A percentile compares a stretch with the other conserved stretches of the same genome.
Conservation (phyloP, 2,888 invertebrate species). For the Bembecia ichneumoniformis region DNA sequence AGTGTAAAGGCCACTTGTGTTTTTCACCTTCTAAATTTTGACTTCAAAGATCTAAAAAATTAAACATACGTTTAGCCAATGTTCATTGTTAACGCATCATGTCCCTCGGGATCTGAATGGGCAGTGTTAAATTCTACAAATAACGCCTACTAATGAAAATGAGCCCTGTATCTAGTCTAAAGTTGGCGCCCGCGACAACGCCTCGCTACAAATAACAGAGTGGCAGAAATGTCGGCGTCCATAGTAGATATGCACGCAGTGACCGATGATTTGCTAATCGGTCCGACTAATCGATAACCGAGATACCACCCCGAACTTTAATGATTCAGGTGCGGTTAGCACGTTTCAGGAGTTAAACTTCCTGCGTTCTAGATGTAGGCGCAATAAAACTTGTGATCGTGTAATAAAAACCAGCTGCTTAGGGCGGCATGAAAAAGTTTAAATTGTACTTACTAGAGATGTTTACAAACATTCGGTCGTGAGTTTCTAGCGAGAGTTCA, state of each 20-base stretch:
- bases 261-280: slow-evolving; percentile 22
- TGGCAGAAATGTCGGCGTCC: slow-evolving; percentile 52
- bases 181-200: slow-evolving; percentile 48
- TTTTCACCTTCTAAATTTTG: too few species aligned
- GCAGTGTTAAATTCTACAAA: slow-evolving; percentile 48
- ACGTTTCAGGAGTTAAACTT: not conserved
- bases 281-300: too few species aligned
- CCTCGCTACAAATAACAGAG: slow-evolving; percentile 51
- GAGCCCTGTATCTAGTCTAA: slow-evolving; percentile 56
- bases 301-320: too few species aligned
- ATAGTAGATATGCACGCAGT: slow-evolving; percentile 34
- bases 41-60: too few species aligned
- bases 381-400: slow-evolving; percentile 44
- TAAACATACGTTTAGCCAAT: too few species aligned
- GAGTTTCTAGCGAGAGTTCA: slow-evolving; percentile 24
- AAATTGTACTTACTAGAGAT: slow-evolving; percentile 34
- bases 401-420: slow-evolving; percentile 51
- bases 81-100: not conserved
- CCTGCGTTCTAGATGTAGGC: slow-evolving; percentile 10
- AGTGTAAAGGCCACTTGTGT: too few species aligned
- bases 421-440: slow-evolving; percentile 37
- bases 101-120: slow-evolving; percentile 40
- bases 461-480: slow-evolving; percentile 51
- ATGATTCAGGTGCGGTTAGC: too few species aligned
- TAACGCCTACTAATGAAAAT: slow-evolving; percentile 53